Percentiles rank a stretch among this genome's conserved stretches.
Evolutionary conservation across 2,113 vertebrate species (phyloP).

Genomic region (Myotis brandtii): DNA sequence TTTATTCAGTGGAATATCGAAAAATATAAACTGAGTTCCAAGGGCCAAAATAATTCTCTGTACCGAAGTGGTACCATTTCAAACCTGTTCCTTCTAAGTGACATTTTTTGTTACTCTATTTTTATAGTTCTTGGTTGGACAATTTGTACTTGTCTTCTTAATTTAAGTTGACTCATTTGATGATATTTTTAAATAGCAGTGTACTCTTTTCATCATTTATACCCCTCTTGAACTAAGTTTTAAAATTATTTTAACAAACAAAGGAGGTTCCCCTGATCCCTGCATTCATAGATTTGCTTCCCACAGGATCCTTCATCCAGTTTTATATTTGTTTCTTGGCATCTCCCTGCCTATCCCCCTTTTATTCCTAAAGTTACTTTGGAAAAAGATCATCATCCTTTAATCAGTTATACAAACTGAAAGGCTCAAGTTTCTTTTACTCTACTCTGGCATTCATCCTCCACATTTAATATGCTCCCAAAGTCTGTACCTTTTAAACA

Average conservation of each 20-base stretch:
- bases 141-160: background rate
- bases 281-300: background rate
- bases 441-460: background rate
- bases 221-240: background rate
- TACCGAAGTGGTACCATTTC: background rate
- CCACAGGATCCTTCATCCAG: background rate
- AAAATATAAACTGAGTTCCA: constrained; percentile 35
- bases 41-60: background rate
- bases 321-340: background rate
- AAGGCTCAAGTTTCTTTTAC: background rate
- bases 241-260: background rate
- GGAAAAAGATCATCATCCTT: background rate
- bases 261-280: background rate
- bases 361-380: background rate
- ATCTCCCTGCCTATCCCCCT: background rate
- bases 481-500: background rate
- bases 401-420: background rate
- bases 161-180: background rate
- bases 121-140: background rate
- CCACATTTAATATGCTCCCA: background rate
- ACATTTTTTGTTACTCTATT: background rate
- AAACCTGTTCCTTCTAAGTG: background rate
- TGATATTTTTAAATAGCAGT: background rate
- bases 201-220: background rate
- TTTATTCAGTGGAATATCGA: background rate